Evolutionary conservation across 2,888 invertebrate genomes (phyloP).

Genomic region (Callyntrura guangdongensis): DNA sequence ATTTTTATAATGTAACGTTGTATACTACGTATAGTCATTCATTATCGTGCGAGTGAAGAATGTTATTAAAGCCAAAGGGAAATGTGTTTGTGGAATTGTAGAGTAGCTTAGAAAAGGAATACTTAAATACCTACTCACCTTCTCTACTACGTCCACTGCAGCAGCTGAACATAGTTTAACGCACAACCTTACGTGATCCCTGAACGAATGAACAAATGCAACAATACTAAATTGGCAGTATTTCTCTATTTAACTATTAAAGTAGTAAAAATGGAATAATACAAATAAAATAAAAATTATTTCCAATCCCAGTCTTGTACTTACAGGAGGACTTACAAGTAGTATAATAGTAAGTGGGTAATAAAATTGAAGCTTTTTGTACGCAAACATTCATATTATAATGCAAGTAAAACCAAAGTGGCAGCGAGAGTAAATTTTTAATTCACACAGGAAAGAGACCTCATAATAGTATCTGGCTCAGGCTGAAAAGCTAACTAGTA

Average conservation of each 20-base stretch:
- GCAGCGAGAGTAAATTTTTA: conserved; percentile 4
- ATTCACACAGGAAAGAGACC: conserved; percentile 48
- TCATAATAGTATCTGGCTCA: background rate
- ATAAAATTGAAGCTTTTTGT: conserved; percentile 32
- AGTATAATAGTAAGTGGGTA: conserved; percentile 5
- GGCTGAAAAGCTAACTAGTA: background rate
- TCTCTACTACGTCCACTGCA: background rate
- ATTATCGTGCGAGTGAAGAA: background rate
- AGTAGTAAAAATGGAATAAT: background rate
- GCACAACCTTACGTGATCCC: background rate
- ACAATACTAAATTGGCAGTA: conserved; percentile 41
- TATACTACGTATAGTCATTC: conserved; percentile 10
- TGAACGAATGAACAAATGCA: conserved; percentile 44
- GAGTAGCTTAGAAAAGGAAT: conserved; percentile 68
- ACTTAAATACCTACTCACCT: conserved; percentile 39
- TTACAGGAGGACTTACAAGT: too few species aligned
- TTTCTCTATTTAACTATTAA: background rate
- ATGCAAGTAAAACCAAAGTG: conserved; percentile 34
- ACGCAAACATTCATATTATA: conserved; percentile 49
- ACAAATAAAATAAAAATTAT: conserved; percentile 28
- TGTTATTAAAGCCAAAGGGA: conserved; percentile 49
- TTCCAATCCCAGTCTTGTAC: background rate
- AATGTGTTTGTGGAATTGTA: conserved; percentile 76
- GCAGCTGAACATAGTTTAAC: conserved; percentile 19
- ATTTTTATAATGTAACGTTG: background rate